phyloP scores from a whole-genome alignment of 1,140 invertebrate genomes.

The Pissodes strobi region DNA sequence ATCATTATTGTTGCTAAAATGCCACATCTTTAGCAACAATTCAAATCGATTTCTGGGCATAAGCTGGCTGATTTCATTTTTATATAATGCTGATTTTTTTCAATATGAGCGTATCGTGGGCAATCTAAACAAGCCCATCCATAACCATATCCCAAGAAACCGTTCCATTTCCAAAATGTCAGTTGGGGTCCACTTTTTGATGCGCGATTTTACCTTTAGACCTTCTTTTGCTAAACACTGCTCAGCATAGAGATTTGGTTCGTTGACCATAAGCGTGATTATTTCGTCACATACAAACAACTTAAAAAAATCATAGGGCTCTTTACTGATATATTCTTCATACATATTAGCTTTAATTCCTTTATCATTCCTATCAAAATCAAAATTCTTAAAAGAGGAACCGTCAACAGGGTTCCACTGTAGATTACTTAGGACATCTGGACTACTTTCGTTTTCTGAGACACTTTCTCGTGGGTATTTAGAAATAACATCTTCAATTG shows the following conservation, averaged over 20 bases:
- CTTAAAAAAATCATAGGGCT: neutral
- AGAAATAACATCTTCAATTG: too few relatives aligned
- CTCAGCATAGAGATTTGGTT: neutral
- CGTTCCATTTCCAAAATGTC: neutral
- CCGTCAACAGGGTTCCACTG: too few relatives aligned
- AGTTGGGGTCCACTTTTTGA: neutral
- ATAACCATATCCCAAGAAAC: constrained; percentile 6
- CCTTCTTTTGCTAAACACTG: neutral
- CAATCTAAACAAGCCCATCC: constrained; percentile 9
- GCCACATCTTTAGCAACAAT: too few relatives aligned
- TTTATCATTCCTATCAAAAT: too few relatives aligned
- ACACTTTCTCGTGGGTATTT: too few relatives aligned
- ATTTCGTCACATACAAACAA: neutral
- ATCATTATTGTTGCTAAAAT: too few relatives aligned
- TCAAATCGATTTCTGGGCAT: constrained; percentile 14
- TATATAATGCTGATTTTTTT: too few relatives aligned
- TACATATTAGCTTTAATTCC: neutral
- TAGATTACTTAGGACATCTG: too few relatives aligned
- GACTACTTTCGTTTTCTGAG: too few relatives aligned
- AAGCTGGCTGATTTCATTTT: neutral
- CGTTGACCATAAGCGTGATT: neutral
- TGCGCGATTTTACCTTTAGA: neutral
- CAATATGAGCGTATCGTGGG: constrained; percentile 6
- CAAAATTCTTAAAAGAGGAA: too few relatives aligned
- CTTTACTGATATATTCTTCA: neutral